Base-by-base conservation (phyloP, 2,888 invertebrate genomes). In the Dicyrtomina minuta region DNA sequence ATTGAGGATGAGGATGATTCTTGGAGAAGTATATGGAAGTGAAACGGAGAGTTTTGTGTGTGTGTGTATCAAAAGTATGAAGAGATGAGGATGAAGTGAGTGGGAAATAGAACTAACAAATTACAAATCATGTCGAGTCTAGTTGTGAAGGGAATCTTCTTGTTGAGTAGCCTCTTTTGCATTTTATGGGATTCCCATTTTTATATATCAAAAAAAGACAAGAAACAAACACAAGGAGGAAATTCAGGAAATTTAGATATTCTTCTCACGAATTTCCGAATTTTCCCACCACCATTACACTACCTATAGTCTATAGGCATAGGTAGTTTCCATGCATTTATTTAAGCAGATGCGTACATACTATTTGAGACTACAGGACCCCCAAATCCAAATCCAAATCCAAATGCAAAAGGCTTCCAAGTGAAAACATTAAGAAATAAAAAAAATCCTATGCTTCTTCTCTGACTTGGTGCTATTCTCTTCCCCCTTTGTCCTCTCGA, bases 231-330 rank as follows among this genome's bases (percentile, higher is more conserved):
- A 33, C 33, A 33, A n/a, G n/a, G n/a, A n/a, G n/a, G n/a, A n/a
- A n/a, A n/a, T n/a, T n/a, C 41, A 58, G 39, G 39, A 58, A 58
- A 58, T n/a, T n/a, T 41, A 58, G 20, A 58, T 58, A 58, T 58
- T 41, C 58, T 41, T 39, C 58, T 58, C 58, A 58, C 58, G 58
- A 41, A 41, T 27, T 41, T 17, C 41, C 39, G 33, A 3, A 33
- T 33, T 33, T 8, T 33, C 8, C 33, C 33, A 5, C 33, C 33
- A 3, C 33, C 33, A n/a, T n/a, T n/a, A n/a, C n/a, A n/a, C n/a
- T n/a, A n/a, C n/a, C n/a, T n/a, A n/a, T n/a, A n/a, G n/a, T n/a
- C n/a, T n/a, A n/a, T n/a, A n/a, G n/a, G n/a, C n/a, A n/a, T n/a
- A n/a, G n/a, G n/a, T 33, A 8, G 8, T 8, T 33, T 33, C 33